Percentiles rank a stretch among this genome's conserved stretches.
phyloP scores from a whole-genome alignment of 2,113 vertebrate genomes.

The Spilogale gracilis region DNA sequence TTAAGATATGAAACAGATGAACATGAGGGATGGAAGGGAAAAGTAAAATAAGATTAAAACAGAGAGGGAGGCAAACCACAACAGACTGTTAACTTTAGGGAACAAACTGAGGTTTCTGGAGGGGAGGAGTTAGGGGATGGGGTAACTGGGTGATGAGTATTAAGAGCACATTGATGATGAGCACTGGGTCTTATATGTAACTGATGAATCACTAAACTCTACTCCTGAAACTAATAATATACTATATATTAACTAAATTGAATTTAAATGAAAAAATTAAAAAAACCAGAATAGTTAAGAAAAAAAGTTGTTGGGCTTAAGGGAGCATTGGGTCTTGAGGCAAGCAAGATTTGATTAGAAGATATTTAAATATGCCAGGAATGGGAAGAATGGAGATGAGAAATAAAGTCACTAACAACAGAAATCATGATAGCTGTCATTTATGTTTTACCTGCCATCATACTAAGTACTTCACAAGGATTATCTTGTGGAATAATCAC shows the following conservation, averaged over 20 bases:
- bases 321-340: neutral
- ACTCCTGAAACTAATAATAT: neutral
- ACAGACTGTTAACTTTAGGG: too few species aligned
- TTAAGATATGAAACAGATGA: too few species aligned
- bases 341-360: constrained; percentile 21
- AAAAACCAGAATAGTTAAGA: neutral
- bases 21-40: too few species aligned
- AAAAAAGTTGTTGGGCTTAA: neutral
- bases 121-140: too few species aligned
- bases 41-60: too few species aligned
- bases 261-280: neutral
- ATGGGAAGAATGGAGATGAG: neutral
- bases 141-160: too few species aligned
- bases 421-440: neutral
- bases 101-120: too few species aligned
- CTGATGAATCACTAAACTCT: neutral
- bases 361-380: neutral
- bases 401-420: neutral
- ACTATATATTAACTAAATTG: neutral
- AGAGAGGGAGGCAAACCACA: too few species aligned
- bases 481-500: constrained; percentile 15
- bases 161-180: too few species aligned
- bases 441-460: neutral
- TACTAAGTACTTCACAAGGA: neutral
- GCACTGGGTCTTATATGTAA: neutral